phyloP scores from a whole-genome alignment of 2,113 vertebrate species.

The Phyllostomus hastatus region DNA sequence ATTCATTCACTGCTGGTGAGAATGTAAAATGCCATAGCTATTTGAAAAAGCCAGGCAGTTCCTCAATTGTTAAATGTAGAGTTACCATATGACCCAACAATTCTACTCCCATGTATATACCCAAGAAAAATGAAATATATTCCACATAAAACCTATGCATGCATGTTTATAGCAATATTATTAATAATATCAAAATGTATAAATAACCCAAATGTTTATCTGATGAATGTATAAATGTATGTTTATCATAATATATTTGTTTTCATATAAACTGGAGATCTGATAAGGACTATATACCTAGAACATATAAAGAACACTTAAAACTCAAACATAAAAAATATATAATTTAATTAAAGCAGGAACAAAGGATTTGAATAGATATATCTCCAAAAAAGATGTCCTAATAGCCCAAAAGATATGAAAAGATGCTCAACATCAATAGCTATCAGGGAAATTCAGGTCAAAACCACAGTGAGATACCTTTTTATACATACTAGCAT shows the following conservation, averaged over 20 bases:
- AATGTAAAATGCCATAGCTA: background rate
- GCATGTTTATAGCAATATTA: background rate
- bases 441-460: background rate
- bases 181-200: background rate
- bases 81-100: background rate
- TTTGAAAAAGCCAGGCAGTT: background rate
- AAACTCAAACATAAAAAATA: background rate
- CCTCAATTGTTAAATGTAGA: background rate
- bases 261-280: background rate
- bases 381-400: background rate
- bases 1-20: background rate
- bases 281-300: background rate
- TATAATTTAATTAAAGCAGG: background rate
- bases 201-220: background rate
- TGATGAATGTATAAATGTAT: background rate
- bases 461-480: background rate
- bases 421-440: background rate
- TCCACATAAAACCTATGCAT: background rate
- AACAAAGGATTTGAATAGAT: background rate
- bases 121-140: background rate
- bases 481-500: background rate
- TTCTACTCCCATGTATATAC: background rate
- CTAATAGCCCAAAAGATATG: background rate
- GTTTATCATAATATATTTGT: background rate
- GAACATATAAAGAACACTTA: background rate